These are phyloP conservation scores for Apis cerana DNA, from an alignment of 1,140 invertebrate genomes.

Conservation along the genomic window DNA sequence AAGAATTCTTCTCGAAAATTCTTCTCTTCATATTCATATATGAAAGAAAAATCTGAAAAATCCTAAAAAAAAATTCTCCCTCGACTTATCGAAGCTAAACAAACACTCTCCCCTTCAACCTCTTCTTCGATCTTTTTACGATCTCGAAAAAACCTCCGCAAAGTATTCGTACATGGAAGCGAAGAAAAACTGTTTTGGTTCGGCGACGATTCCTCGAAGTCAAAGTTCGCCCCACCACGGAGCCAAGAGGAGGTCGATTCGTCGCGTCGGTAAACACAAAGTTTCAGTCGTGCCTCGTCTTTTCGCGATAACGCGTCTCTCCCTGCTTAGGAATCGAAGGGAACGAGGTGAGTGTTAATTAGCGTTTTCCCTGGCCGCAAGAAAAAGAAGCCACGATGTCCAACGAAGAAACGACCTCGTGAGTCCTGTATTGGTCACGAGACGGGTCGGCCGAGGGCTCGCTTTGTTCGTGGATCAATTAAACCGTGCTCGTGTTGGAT, in stretches of 20 bases:
- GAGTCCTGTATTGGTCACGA: conserved; percentile 48
- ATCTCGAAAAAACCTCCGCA: background rate
- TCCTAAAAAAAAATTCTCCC: too few species aligned
- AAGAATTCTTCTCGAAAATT: too few species aligned
- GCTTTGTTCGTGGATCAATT: conserved; percentile 60
- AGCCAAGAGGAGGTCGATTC: background rate
- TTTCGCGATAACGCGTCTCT: conserved; percentile 22
- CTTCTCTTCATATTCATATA: too few species aligned
- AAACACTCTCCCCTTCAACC: too few species aligned
- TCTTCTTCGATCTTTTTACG: background rate
- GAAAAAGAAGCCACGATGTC: conserved; percentile 17
- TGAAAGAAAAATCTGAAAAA: too few species aligned
- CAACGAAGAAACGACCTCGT: conserved; percentile 34
- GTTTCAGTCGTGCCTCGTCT: background rate
- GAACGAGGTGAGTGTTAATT: conserved; percentile 55
- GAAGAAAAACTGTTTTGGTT: background rate
- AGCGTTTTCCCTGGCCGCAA: conserved; percentile 47
- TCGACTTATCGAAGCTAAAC: too few species aligned
- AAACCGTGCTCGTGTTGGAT: conserved; percentile 36
- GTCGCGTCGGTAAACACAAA: background rate
- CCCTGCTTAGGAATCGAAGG: conserved; percentile 17
- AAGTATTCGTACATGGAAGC: background rate
- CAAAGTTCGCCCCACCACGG: background rate
- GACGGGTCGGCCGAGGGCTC: conserved; percentile 19
- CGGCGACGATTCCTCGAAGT: conserved; percentile 12